phyloP scores from a whole-genome alignment of 2,113 vertebrate genomes.

The Lycaon pictus region DNA sequence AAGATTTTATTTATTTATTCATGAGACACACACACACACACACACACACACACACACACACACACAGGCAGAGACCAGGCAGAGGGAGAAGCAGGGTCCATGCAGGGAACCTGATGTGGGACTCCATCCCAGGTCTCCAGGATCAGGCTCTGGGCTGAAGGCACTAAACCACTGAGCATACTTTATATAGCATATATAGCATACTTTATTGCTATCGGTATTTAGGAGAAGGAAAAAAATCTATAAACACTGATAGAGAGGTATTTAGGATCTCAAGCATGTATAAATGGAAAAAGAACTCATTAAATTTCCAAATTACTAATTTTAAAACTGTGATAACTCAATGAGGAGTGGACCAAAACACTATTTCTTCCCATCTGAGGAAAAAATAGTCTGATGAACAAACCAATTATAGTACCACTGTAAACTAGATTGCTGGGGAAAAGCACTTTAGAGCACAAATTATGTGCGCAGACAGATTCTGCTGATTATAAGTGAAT shows the following conservation, averaged over 20 bases:
- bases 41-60: too few relatives aligned
- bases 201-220: background rate
- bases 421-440: background rate
- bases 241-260: background rate
- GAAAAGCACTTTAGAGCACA: background rate
- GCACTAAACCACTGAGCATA: too few relatives aligned
- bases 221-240: constrained; percentile 19
- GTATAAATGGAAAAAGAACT: constrained; percentile 17
- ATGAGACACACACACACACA: too few relatives aligned
- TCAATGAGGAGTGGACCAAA: constrained; percentile 53
- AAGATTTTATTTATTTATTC: too few relatives aligned
- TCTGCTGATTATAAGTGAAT: constrained; percentile 30
- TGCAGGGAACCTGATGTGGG: too few relatives aligned
- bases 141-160: too few relatives aligned
- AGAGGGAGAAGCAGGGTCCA: too few relatives aligned
- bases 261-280: constrained; percentile 4
- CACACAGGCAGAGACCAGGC: too few relatives aligned
- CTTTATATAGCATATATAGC: too few relatives aligned
- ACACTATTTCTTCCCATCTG: constrained; percentile 46
- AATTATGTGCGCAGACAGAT: constrained; percentile 49
- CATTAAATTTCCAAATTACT: constrained; percentile 60
- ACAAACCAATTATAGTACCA: constrained; percentile 56
- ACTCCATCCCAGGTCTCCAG: too few relatives aligned
- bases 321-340: constrained; percentile 61
- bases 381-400: constrained; percentile 39